Evolutionary conservation across 2,888 invertebrate genomes (phyloP), one percentile per base, ranked within the genome.

Genomic region (Steinernema scapterisci): DNA sequence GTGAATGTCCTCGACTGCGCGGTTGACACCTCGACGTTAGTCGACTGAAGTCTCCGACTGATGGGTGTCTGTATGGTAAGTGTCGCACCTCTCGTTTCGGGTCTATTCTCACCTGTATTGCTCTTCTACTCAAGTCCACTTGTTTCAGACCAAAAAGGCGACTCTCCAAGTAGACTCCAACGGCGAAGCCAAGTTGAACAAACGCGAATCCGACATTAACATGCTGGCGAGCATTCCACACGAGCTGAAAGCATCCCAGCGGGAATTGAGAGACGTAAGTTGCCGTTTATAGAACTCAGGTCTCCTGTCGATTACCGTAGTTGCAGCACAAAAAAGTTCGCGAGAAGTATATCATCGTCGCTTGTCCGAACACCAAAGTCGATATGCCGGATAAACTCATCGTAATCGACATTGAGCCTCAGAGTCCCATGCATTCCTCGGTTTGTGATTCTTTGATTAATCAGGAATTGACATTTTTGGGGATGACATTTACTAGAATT

Each of bases 141-240:
- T 48, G 7, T 21, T 54, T 13, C 16, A 63, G 63, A 31, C 63
- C 5, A 63, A 63, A 38, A 63, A 63, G n/a, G 63, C 63, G 27
- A 31, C 31, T 63, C 27, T 63, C 1, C 63, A 63, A 31, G 63
- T 63, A 5, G 31, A n/a, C 43, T 23, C 6, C 27, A 71, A 19
- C 27, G 27, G 46, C 63, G n/a, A 81, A 75, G 21, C 72, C 72
- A 13, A 63, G 38, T 45, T 51, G 27, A 78, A 44, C 43, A 80
- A 80, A 31, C 72, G 76, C 16, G 82, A 80, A 43, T 80, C 81
- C 13, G 82, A 79, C 75, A 75, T 82, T 75, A 80, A 80, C 46
- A 73, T 74, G 44, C 31, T 80, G 38, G 46, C 81, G 16, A 63
- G 27, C 38, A 25, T 38, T 25, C 63, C 63, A 6, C 27, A 27